A percentile compares a stretch with the other conserved stretches of the same genome.
Conservation (phyloP, 2,797 vertebrate species). For the Natrix natrix region DNA sequence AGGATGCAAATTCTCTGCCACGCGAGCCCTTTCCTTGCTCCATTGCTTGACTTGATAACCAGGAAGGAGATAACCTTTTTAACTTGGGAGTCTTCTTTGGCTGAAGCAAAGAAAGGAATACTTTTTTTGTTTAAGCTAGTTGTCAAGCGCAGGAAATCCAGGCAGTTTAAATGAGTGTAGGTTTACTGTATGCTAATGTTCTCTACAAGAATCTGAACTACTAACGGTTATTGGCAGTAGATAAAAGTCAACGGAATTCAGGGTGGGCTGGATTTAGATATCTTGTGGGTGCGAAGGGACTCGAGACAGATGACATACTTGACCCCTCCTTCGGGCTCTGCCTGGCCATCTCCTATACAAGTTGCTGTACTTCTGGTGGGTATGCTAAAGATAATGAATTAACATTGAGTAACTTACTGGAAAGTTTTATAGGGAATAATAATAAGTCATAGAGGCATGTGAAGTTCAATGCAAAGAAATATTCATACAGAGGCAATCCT, state of each 20-base stretch:
- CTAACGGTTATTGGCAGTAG: background rate
- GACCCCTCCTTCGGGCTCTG: background rate
- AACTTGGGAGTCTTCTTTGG: background rate
- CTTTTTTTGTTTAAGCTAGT: conserved; percentile 17
- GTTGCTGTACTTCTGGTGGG: conserved; percentile 79
- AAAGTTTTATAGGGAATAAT: conserved; percentile 77
- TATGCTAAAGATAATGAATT: conserved; percentile 82
- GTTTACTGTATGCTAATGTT: background rate
- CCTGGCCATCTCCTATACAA: conserved; percentile 64
- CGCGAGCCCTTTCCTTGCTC: conserved; percentile 1
- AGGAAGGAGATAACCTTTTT: background rate
- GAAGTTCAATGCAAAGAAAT: conserved; percentile 75
- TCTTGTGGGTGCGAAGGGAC: background rate
- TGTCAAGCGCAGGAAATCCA: background rate
- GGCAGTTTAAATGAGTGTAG: background rate
- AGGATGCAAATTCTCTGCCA: conserved; percentile 39
- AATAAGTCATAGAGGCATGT: conserved; percentile 74
- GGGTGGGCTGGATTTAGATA: background rate
- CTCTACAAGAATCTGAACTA: background rate
- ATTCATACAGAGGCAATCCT: conserved; percentile 49
- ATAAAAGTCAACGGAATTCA: background rate
- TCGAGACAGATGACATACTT: background rate
- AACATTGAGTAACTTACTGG: conserved; percentile 75
- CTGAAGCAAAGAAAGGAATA: conserved; percentile 74
- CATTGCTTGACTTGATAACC: background rate